Evolutionary conservation across 2,113 vertebrate species (phyloP), one percentile per base, ranked within the genome.

Genomic region (Trochalopteron elliotii): DNA sequence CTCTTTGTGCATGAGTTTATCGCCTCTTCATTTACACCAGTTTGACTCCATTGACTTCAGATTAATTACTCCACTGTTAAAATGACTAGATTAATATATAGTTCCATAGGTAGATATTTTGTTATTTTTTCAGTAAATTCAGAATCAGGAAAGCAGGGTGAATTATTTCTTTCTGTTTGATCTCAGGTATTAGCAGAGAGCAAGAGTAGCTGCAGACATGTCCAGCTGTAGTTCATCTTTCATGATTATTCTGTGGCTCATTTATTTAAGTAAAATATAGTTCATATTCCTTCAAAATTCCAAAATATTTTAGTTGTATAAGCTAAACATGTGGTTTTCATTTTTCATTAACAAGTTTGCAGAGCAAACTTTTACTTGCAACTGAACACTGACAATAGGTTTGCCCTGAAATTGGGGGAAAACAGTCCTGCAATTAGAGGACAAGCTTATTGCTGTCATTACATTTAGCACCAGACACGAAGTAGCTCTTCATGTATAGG

Each of bases 291-390:
- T 92, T 74, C 18, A 80, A 90, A 93, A 95, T 78, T 93, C 83
- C 35, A 85, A 89, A 94, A 86, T 87, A 79, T 87, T 92, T 96
- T 93, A 45, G 30, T 94, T 97, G 77, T 75, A 82, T 96, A 93
- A 96, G 56, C 56, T 91, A 97, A 45, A 45, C 45, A 45, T 45
- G 45, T 45, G 45, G 45, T 21, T 45, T 89, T 21, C 52, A 94
- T 94, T 97, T 85, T 97, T 94, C 69, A 90, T 94, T 93, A 93
- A 91, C 78, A 93, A 63, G 13, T 91, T 96, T 95, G 47, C 28
- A 92, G 79, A 88, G 45, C 67, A 94, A 77, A 49, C 4, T 5
- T 79, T 85, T 83, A 39, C 12, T 70, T 89, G 9, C 10, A 69
- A 9, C 5, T 69, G 44, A 83, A 80, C 90, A 40, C 12, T 64